Percentiles rank a stretch among this genome's conserved stretches.
Evolutionary conservation across 2,888 invertebrate genomes (phyloP).

Genomic region (Amiota mariae): DNA sequence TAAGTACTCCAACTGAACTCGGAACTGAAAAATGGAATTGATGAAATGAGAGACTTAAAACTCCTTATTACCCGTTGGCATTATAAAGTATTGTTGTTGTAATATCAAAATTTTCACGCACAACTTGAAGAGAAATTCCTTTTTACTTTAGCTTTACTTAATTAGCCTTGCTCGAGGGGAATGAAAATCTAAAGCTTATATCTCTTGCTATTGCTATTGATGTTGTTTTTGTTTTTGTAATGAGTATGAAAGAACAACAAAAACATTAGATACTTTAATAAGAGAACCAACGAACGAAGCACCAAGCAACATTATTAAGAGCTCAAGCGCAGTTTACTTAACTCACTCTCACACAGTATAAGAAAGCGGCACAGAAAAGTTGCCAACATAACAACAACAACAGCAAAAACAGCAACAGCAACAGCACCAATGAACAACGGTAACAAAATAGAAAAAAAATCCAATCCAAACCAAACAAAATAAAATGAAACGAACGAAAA

Average conservation of each 20-base stretch:
- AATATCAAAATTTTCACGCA: constrained; percentile 35
- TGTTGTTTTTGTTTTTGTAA: background rate
- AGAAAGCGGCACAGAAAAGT: constrained; percentile 30
- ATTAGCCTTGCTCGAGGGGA: constrained; percentile 40
- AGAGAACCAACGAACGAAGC: background rate
- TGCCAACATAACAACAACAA: constrained; percentile 43
- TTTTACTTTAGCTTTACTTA: constrained; percentile 61
- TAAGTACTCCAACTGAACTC: no score
- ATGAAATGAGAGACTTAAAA: no score
- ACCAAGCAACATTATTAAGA: background rate
- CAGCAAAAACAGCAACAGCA: constrained; percentile 40
- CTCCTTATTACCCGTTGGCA: no score
- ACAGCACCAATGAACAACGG: constrained; percentile 35
- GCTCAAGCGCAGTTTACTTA: constrained; percentile 1
- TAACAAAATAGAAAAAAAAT: constrained; percentile 34
- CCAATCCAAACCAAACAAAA: constrained; percentile 17
- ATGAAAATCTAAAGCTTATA: background rate
- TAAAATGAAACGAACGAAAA: background rate
- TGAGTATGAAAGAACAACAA: constrained; percentile 3
- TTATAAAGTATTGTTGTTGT: background rate
- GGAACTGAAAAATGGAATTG: no score
- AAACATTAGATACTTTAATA: background rate
- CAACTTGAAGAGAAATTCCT: constrained; percentile 69
- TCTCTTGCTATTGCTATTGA: background rate
- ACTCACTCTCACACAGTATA: constrained; percentile 4